Percentiles rank a stretch among this genome's conserved stretches.
Conservation (phyloP, 2,888 invertebrate species). For the Amphipyra tragopoginis region DNA sequence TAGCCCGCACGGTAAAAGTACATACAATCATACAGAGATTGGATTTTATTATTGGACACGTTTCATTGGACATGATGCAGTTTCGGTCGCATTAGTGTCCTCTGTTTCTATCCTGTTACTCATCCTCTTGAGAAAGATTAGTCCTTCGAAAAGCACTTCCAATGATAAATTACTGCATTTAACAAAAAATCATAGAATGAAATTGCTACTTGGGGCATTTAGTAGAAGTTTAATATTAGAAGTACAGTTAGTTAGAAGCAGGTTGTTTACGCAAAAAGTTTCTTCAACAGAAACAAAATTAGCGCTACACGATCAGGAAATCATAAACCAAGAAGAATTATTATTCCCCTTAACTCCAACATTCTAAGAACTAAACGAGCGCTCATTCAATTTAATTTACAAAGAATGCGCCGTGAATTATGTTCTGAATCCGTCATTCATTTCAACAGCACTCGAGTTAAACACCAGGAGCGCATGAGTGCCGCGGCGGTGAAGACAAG, state of each 20-base stretch:
- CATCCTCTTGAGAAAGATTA: background rate
- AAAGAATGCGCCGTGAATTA: conserved; percentile 52
- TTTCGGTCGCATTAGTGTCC: conserved; percentile 36
- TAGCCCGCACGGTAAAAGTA: conserved; percentile 70
- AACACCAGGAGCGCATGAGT: conserved; percentile 57
- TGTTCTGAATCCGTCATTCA: conserved; percentile 50
- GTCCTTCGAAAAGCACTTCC: conserved; percentile 1
- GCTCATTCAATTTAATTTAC: conserved; percentile 46
- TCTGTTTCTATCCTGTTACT: conserved; percentile 15
- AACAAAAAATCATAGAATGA: conserved; percentile 10
- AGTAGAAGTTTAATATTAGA: conserved; percentile 26
- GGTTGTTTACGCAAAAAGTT: conserved; percentile 31
- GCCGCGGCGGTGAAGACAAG: conserved; percentile 36
- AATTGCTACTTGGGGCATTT: conserved; percentile 19
- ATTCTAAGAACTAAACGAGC: conserved; percentile 49
- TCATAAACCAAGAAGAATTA: conserved; percentile 49
- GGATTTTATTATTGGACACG: conserved; percentile 64
- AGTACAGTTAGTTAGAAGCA: conserved; percentile 21
- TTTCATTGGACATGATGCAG: conserved; percentile 60
- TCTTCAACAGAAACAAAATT: conserved; percentile 38
- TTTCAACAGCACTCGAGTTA: conserved; percentile 56
- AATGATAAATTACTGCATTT: background rate
- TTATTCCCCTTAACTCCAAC: conserved; percentile 30
- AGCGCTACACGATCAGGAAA: conserved; percentile 48
- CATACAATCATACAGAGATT: conserved; percentile 68